A percentile compares a stretch with the other conserved stretches of the same genome.
phyloP scores from a whole-genome alignment of 1,140 invertebrate genomes.

The Chymomyza costata region DNA sequence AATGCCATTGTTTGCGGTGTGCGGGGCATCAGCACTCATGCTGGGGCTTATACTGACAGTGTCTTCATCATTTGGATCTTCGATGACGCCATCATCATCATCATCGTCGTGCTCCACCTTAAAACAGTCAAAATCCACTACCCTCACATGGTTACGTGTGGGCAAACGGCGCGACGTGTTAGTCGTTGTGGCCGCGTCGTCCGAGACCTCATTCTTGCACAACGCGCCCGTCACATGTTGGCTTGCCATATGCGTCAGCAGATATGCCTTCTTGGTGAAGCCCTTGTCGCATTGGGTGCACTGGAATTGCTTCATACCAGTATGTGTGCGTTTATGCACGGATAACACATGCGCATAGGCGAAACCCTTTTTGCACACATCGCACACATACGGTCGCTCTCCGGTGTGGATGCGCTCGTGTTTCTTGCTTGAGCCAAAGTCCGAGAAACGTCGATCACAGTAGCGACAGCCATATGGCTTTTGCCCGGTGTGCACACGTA shows the following conservation, averaged over 20 bases:
- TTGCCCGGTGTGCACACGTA: constrained; percentile 69
- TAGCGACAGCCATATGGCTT: constrained; percentile 83
- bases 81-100: too few relatives aligned
- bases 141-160: constrained; percentile 29
- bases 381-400: constrained; percentile 83
- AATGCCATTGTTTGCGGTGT: constrained; percentile 5
- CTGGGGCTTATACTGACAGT: constrained; percentile 6
- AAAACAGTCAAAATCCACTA: too few relatives aligned
- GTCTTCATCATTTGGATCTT: constrained; percentile 9
- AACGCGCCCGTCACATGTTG: constrained; percentile 36
- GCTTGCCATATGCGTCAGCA: constrained; percentile 60
- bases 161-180: constrained; percentile 4
- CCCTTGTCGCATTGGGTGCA: constrained; percentile 67
- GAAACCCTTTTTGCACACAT: constrained; percentile 83
- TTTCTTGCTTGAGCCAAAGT: constrained; percentile 79
- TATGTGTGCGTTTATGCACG: constrained; percentile 80
- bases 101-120: too few relatives aligned
- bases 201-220: not conserved
- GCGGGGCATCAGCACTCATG: constrained; percentile 10
- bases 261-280: constrained; percentile 70
- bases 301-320: constrained; percentile 80
- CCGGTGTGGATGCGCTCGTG: constrained; percentile 86
- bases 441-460: constrained; percentile 83
- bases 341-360: constrained; percentile 81
- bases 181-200: not conserved